These are phyloP conservation scores for Hypomecis atomaria DNA, from an alignment of 2,888 invertebrate genomes.

Conservation along the genomic window DNA sequence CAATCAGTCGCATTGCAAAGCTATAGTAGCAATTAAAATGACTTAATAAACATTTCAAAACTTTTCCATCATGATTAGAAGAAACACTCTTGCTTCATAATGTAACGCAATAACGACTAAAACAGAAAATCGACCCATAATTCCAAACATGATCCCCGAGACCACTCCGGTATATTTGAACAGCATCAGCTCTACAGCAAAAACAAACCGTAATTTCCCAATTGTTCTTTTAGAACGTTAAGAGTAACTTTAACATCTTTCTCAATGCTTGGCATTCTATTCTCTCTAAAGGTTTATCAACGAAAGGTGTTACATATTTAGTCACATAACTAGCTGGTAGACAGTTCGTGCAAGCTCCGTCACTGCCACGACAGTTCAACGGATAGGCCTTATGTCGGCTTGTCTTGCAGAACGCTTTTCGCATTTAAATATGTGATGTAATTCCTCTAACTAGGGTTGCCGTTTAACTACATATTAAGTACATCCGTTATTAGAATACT, in stretches of 20 bases:
- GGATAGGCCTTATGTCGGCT: slow-evolving; percentile 54
- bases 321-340: slow-evolving; percentile 8
- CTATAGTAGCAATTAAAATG: too few species aligned
- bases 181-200: too few species aligned
- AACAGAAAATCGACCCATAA: too few species aligned
- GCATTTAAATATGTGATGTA: slow-evolving; percentile 56
- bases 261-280: slow-evolving; percentile 9
- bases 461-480: slow-evolving; percentile 28
- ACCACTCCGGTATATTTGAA: too few species aligned
- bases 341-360: slow-evolving; percentile 22
- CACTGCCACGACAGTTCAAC: slow-evolving; percentile 24
- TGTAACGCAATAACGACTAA: too few species aligned
- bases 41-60: too few species aligned
- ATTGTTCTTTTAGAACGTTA: neutral
- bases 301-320: slow-evolving; percentile 15
- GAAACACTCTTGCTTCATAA: too few species aligned
- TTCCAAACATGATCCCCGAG: too few species aligned
- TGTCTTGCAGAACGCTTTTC: slow-evolving; percentile 48
- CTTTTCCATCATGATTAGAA: too few species aligned
- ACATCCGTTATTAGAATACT: slow-evolving; percentile 32
- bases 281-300: slow-evolving; percentile 6
- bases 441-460: slow-evolving; percentile 40
- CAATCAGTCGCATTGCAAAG: too few species aligned
- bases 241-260: neutral
- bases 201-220: too few species aligned